Evolutionary conservation across 2,797 vertebrate species (phyloP), one percentile per base, ranked within the genome.

Genomic region (Podarcis lilfordi): DNA sequence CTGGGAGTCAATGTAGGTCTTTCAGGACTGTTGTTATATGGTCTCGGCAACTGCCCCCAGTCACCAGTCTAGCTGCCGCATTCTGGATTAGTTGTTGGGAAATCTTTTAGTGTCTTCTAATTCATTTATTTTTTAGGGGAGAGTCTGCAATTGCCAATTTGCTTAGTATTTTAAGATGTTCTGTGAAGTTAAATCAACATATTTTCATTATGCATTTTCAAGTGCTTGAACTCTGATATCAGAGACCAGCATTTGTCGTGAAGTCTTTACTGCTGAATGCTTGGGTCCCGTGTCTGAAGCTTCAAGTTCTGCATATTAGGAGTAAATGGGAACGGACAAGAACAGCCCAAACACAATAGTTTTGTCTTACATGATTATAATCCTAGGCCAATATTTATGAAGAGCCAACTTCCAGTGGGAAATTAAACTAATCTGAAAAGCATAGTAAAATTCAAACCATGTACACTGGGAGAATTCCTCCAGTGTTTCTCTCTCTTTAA

Each of bases 341-440:
- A 86, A 88, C 50, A 91, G 84, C 89, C 11, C 45, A 69, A 89
- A 77, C 76, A 69, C 9, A 89, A 80, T 59, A 29, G 75, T 89
- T 87, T 89, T 87, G n/a, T 71, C 2, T 91, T 84, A 85, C 80
- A 79, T 92, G 85, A 77, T 86, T 80, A 91, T 92, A 93, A 94
- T 92, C 66, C 84, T 94, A 82, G 71, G 66, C 59, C 85, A 91
- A 27, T 79, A 77, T 82, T 93, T 92, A 87, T 66, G 93, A 64
- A 88, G 76, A 88, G 79, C 72, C 40, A 94, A 88, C 40, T 94
- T 96, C 90, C 89, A 96, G 69, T 93, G 86, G 90, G 90, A 96
- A 95, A 95, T 94, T 93, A 92, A 91, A 61, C 82, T 95, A 94
- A 95, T 87, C 82, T 95, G 93, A 92, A 95, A 92, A 95, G 86